Percentiles rank a stretch among this genome's conserved stretches.
Evolutionary conservation across 2,888 invertebrate genomes (phyloP).

Genomic region (Diplolepis rosae): DNA sequence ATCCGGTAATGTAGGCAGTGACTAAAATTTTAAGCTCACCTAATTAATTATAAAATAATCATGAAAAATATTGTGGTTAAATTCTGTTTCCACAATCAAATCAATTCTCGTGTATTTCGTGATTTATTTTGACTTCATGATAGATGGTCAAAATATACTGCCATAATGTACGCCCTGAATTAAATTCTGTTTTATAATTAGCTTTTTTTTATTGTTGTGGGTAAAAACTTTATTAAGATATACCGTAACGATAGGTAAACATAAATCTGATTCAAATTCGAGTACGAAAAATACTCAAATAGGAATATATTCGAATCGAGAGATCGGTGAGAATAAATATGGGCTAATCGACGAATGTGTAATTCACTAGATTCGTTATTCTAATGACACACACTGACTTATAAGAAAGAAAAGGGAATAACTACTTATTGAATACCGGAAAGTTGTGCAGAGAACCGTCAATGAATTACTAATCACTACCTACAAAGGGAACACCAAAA

Average conservation of each 20-base stretch:
- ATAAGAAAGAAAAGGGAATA: neutral
- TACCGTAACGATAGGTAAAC: neutral
- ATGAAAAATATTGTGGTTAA: too few relatives aligned
- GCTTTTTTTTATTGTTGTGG: neutral
- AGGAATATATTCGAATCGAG: conserved; percentile 8
- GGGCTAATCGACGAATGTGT: conserved; percentile 4
- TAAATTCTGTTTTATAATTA: neutral
- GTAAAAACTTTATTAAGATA: neutral
- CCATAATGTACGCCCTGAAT: too few relatives aligned
- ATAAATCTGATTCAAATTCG: neutral
- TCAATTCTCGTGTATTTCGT: too few relatives aligned
- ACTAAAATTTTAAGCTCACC: too few relatives aligned
- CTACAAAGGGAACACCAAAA: neutral
- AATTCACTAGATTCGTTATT: neutral
- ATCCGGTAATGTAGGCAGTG: too few relatives aligned
- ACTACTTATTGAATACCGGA: neutral
- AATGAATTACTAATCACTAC: conserved; percentile 8
- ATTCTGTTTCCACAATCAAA: too few relatives aligned
- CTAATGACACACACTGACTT: conserved; percentile 18
- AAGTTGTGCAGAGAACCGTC: neutral
- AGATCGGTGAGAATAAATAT: conserved; percentile 18
- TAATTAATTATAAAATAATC: too few relatives aligned
- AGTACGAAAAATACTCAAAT: neutral
- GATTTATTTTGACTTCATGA: too few relatives aligned
- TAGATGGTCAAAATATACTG: too few relatives aligned